Evolutionary conservation across 2,888 invertebrate genomes (phyloP).

Genomic region (Cosmia pyralina): DNA sequence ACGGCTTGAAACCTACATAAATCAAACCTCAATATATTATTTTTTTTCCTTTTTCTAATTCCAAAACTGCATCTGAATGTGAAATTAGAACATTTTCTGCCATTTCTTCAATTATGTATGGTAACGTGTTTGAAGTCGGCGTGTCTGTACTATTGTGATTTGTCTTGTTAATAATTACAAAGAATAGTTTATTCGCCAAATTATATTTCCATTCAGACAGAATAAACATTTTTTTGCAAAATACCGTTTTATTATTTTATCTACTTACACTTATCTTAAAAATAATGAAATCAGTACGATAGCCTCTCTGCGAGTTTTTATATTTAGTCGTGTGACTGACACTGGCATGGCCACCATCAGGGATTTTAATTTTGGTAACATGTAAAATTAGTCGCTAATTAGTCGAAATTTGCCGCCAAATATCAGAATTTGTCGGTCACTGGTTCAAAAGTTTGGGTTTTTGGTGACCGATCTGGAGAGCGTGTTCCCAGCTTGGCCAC

Average conservation of each 20-base stretch:
- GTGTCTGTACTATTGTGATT: slow-evolving; percentile 31
- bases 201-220: slow-evolving; percentile 48
- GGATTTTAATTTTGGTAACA: too few relatives aligned
- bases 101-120: neutral
- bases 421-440: too few relatives aligned
- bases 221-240: slow-evolving; percentile 55
- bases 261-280: neutral
- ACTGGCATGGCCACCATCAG: too few relatives aligned
- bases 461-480: too few relatives aligned
- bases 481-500: too few relatives aligned
- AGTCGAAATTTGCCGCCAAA: too few relatives aligned
- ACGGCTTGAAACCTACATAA: slow-evolving; percentile 1
- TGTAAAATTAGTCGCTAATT: too few relatives aligned
- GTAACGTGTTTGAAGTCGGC: neutral
- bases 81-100: slow-evolving; percentile 8
- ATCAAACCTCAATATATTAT: neutral
- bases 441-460: too few relatives aligned
- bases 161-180: slow-evolving; percentile 19
- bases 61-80: neutral
- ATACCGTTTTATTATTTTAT: slow-evolving; percentile 11
- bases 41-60: neutral
- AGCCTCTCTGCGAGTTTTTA: too few relatives aligned
- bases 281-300: too few relatives aligned
- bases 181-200: slow-evolving; percentile 55
- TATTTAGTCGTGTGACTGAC: too few relatives aligned